Evolutionary conservation across 1,140 invertebrate genomes (phyloP), one percentile per base, ranked within the genome.

Genomic region (Oscheius sp.): DNA sequence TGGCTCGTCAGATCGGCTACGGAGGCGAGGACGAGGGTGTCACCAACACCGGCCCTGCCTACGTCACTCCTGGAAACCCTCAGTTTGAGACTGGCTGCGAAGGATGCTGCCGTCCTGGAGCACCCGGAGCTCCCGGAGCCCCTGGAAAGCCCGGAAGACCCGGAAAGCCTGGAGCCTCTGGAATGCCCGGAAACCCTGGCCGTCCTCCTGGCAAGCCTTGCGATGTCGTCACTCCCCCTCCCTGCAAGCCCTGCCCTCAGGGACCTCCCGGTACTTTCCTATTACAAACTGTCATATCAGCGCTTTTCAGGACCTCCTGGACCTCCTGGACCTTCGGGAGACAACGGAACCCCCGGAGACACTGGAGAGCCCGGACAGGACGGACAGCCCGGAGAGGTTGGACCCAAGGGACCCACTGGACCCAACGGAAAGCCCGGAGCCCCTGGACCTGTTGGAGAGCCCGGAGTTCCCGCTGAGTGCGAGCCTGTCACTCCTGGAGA

Each of bases 11-110:
- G 36, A 45, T 46, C 38, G 36, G 62, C 23, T 67, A 67, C 34
- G 46, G 46, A 3, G 20, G 65, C 38, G 7, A 7, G 38, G 7
- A 42, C 38, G 38, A n/a, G 7, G 38, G n/a, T 42, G n/a, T 42
- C 38, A 10, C 38, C 38, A n/a, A 42, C 7, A n/a, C n/a, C 7
- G 7, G 38, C 38, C 38, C 23, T n/a, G 55, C 38, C 42, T 36
- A 67, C 29, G 34, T 61, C 61, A 29, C 61, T 18, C 26, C 58
- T n/a, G 73, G 52, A 29, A 46, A 36, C 29, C 59, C 67, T 29
- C 71, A 66, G 34, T 66, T 66, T 61, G 66, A 74, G 15, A 45
- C 73, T 2, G 67, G 66, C 49, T 67, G 42, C 65, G n/a, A n/a
- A n/a, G n/a, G n/a, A n/a, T n/a, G n/a, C n/a, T 36, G 62, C 29